Base-by-base conservation (phyloP, 2,888 invertebrate genomes). In the Tribolium freemani region DNA sequence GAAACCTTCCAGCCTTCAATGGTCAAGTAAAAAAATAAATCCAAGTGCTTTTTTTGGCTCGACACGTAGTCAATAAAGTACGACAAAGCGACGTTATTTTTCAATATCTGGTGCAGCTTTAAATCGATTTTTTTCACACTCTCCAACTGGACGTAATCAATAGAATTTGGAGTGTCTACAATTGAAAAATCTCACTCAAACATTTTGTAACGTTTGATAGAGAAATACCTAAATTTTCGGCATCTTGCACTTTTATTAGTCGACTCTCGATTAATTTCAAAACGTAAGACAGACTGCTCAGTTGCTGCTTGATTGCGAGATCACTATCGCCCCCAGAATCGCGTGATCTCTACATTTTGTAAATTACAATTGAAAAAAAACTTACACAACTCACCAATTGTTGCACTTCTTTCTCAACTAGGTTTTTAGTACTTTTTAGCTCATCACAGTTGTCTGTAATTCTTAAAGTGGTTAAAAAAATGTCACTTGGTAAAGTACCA, bases 281-380 rank as follows among this genome's bases (percentile, higher is more conserved):
- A 30, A 97, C 91, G 86, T 94, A 96, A 77, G 92, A 88, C 69
- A 97, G 87, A 79, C 96, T 96, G 68, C 94, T 94, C 51, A 97
- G 86, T 84, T 96, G 96, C 82, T 96, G 96, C 77, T 96, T 95
- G 63, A 96, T 93, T 63, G 91, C 89, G 31, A 93, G 85, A 83
- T 95, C 95, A 87, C 95, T 94, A 79, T 95, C 95, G 0, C 95
- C 95, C 0, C 94, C 95, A 20, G 93, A 93, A 87, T 97, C 96
- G 83, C 92, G 91, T 4, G 96, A 96, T 83, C 96, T 90, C 89
- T 90, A n/a, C 30, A 54, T 11, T 38, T 64, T 13, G 61, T 63
- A 50, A 30, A 72, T 26, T 26, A 26, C 26, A 70, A 64, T 61
- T 30, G 10, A 48, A 48, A 48, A 48, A n/a, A 48, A 46, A 46